Percentiles rank a stretch among this genome's conserved stretches.
These are phyloP conservation scores for Cerastis leucographa DNA, from an alignment of 2,888 invertebrate species.

Conservation along the genomic window DNA sequence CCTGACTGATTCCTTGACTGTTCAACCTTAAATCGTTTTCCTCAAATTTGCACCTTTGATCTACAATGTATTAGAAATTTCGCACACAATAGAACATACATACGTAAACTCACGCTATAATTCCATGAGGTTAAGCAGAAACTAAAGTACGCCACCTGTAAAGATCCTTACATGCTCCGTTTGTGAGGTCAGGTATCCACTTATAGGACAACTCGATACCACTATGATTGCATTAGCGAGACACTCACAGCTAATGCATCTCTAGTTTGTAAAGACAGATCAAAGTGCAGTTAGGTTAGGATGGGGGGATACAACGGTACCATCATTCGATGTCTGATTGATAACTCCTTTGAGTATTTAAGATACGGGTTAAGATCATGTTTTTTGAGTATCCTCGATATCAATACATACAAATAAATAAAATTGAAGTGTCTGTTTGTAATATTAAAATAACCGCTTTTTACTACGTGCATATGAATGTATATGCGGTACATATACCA, in stretches of 20 bases:
- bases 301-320: not conserved
- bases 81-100: too few species aligned
- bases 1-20: not conserved
- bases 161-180: not conserved
- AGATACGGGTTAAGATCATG: not conserved
- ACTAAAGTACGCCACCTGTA: not conserved
- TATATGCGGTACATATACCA: too few species aligned
- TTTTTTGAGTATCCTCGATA: not conserved
- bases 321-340: not conserved
- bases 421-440: too few species aligned
- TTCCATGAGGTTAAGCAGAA: not conserved
- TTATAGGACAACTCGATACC: constrained; percentile 64
- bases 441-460: too few species aligned
- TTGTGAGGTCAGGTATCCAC: constrained; percentile 52
- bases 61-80: too few species aligned
- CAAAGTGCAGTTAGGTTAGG: constrained; percentile 39
- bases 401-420: too few species aligned
- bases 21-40: not conserved
- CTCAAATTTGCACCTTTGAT: not conserved
- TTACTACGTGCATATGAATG: too few species aligned
- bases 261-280: constrained; percentile 59
- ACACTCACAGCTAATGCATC: constrained; percentile 75
- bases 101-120: not conserved
- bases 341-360: not conserved
- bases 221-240: constrained; percentile 69